Percentiles rank a stretch among this genome's conserved stretches.
Conservation (phyloP, 1,140 invertebrate genomes). For the Anoplophora glabripennis region DNA sequence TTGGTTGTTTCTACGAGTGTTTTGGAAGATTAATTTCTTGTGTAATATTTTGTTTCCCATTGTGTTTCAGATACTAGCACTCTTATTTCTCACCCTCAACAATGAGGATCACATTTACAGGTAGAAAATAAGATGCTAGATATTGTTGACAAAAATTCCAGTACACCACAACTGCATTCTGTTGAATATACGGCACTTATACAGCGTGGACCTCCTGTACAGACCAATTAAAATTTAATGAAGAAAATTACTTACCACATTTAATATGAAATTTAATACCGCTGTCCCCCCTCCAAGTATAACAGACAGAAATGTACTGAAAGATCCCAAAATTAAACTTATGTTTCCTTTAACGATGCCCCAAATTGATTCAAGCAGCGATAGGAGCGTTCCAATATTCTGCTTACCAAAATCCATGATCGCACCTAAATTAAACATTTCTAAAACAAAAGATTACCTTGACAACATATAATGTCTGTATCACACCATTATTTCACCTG, state of each 20-base stretch:
- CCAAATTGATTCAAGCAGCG: slow-evolving; percentile 92
- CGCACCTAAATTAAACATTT: slow-evolving; percentile 70
- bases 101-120: too few species aligned
- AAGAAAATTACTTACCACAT: slow-evolving; percentile 65
- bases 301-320: slow-evolving; percentile 83
- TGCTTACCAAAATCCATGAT: slow-evolving; percentile 82
- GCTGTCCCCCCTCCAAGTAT: slow-evolving; percentile 90
- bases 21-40: too few species aligned
- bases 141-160: too few species aligned
- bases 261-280: slow-evolving; percentile 89
- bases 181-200: too few species aligned
- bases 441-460: slow-evolving; percentile 47
- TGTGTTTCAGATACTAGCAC: too few species aligned
- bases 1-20: too few species aligned
- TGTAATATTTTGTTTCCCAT: too few species aligned
- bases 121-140: too few species aligned
- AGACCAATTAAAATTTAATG: not conserved
- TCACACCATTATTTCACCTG: slow-evolving; percentile 54
- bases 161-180: too few species aligned
- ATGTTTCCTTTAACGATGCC: slow-evolving; percentile 88
- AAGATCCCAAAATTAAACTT: slow-evolving; percentile 79
- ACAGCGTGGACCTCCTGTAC: too few species aligned
- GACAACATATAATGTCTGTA: not conserved
- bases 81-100: too few species aligned
- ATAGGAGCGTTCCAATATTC: slow-evolving; percentile 87